Evolutionary conservation across 2,888 invertebrate genomes (phyloP), one percentile per base, ranked within the genome.

Genomic region (Galerucella nymphaeae): DNA sequence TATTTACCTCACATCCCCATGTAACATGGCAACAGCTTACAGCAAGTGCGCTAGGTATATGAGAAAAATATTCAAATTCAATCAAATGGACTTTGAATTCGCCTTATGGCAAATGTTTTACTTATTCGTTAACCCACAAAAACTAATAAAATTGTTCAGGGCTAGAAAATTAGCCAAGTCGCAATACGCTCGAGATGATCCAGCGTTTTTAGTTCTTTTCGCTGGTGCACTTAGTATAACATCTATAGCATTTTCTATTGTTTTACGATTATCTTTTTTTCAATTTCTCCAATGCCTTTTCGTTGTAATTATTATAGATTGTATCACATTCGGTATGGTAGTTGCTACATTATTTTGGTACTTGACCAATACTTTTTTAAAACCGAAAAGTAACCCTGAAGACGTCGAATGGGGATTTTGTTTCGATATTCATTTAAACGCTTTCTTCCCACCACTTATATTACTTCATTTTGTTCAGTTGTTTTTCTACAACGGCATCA

Each of bases 51-150:
- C 94, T 87, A 94, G 94, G 88, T 96, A 96, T 87, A 88, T 97
- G 66, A 88, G 95, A 78, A 90, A 96, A 83, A 87, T 97, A 73
- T 89, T 96, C 73, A 95, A 96, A 86, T 97, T 97, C 84, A 92
- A 95, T 83, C 98, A 99, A 88, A 99, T 99, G 99, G 99, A 99
- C 88, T 99, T 99, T 88, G 98, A 99, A 86, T 99, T 97, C 88
- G 99, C 99, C 0, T 89, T 94, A n/a, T 99, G 99, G 99, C 99
- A 99, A 90, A 98, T 99, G 96, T 87, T 98, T 0, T 98, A 98
- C 86, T 88, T 99, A 76, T 95, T 99, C 84, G 90, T 95, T 68
- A 90, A 97, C 0, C 99, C 99, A n/a, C 98, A 98, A 84, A 98
- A 97, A 90, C 97, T 99, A 50, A 97, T 97, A 85, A 91, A 97